phyloP scores from a whole-genome alignment of 23 tunicate species.

The Ciona savignyi region DNA sequence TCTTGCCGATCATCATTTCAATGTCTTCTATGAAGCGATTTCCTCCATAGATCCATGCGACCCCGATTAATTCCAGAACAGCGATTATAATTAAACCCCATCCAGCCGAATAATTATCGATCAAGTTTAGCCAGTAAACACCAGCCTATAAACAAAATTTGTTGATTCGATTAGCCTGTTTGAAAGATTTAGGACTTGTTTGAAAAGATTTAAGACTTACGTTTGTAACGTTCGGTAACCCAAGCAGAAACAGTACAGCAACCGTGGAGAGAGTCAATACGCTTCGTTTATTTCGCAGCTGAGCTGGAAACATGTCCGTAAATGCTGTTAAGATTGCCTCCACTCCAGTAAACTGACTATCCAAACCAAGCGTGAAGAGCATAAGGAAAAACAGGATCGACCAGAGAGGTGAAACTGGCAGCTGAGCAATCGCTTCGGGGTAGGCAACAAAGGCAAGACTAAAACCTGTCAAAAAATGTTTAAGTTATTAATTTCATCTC shows the following conservation, averaged over 20 bases:
- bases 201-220: conserved; percentile 22
- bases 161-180: not conserved
- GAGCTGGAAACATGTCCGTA: conserved; percentile 57
- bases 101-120: conserved; percentile 63
- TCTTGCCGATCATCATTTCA: conserved; percentile 82
- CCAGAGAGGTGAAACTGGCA: conserved; percentile 69
- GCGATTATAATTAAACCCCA: conserved; percentile 73
- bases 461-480: conserved; percentile 26
- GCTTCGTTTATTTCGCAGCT: conserved; percentile 32
- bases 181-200: too few species aligned
- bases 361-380: conserved; percentile 75
- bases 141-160: conserved; percentile 17
- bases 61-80: conserved; percentile 53
- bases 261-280: conserved; percentile 21
- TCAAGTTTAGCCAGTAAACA: conserved; percentile 65
- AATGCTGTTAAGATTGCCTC: conserved; percentile 65
- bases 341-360: conserved; percentile 64
- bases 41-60: conserved; percentile 74
- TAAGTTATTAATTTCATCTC: not conserved
- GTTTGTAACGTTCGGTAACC: conserved; percentile 49
- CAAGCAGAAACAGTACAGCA: conserved; percentile 36
- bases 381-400: conserved; percentile 62
- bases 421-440: conserved; percentile 54
- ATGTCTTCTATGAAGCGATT: conserved; percentile 74
- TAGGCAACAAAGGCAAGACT: conserved; percentile 76